These are phyloP conservation scores for Cetonia aurata DNA, from an alignment of 2,888 invertebrate genomes.

Conservation along the genomic window DNA sequence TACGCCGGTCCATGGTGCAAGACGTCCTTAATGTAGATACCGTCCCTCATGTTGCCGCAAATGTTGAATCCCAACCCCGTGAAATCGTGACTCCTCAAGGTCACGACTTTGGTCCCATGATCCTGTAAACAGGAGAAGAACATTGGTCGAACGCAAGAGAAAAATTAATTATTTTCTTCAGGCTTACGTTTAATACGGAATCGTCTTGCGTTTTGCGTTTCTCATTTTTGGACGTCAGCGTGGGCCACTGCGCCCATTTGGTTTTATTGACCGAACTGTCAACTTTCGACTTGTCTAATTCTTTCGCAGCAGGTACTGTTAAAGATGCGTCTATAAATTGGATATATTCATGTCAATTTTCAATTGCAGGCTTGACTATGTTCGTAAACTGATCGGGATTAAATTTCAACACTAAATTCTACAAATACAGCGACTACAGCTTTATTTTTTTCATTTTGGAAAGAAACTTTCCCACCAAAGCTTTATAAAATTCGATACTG, in stretches of 20 bases:
- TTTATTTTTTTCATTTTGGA: no score
- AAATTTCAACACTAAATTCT: no score
- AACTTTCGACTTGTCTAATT: constrained; percentile 54
- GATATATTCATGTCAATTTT: no score
- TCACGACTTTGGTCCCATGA: constrained; percentile 74
- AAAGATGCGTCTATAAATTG: constrained; percentile 66
- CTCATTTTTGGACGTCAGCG: constrained; percentile 64
- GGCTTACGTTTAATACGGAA: constrained; percentile 69
- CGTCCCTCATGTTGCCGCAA: constrained; percentile 91
- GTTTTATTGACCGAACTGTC: constrained; percentile 59
- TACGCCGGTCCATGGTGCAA: constrained; percentile 89
- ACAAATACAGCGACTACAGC: no score
- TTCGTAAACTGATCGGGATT: neutral
- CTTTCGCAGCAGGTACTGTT: constrained; percentile 61
- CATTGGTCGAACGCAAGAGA: constrained; percentile 45
- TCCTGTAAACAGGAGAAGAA: constrained; percentile 68
- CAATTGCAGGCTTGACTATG: neutral
- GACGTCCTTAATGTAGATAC: constrained; percentile 89
- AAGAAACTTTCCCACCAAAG: no score
- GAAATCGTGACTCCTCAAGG: constrained; percentile 87
- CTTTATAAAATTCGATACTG: no score
- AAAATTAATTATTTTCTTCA: constrained; percentile 27
- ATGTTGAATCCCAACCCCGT: constrained; percentile 90
- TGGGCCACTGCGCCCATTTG: constrained; percentile 68
- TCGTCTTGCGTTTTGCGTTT: constrained; percentile 72